Evolutionary conservation across 1,140 invertebrate genomes (phyloP).

Genomic region (Probaryconus sp.): DNA sequence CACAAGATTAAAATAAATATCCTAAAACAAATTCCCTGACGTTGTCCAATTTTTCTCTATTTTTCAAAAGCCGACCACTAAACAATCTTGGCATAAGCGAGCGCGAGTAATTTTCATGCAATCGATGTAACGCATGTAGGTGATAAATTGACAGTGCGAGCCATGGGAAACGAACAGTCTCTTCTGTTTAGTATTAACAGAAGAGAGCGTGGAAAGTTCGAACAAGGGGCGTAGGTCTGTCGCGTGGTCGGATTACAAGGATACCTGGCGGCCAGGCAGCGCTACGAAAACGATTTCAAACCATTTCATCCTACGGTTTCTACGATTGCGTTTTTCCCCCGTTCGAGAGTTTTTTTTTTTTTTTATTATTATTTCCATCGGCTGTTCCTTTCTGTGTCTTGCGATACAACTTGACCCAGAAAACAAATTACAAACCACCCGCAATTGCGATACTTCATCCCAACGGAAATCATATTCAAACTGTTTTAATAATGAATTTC

Average conservation of each 20-base stretch:
- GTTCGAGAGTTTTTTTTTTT: too few relatives aligned
- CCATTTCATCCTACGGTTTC: slow-evolving; percentile 44
- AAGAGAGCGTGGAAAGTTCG: slow-evolving; percentile 44
- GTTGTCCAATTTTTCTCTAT: too few relatives aligned
- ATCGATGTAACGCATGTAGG: slow-evolving; percentile 42
- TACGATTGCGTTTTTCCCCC: slow-evolving; percentile 37
- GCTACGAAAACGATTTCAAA: slow-evolving; percentile 38
- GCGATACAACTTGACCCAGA: slow-evolving; percentile 41
- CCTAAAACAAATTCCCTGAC: too few relatives aligned
- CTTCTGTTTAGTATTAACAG: slow-evolving; percentile 14
- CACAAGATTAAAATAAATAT: too few relatives aligned
- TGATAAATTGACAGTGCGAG: slow-evolving; percentile 44
- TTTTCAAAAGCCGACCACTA: background rate
- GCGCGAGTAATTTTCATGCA: slow-evolving; percentile 37
- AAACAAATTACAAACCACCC: slow-evolving; percentile 11
- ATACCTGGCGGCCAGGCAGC: slow-evolving; percentile 43
- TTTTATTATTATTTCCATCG: too few relatives aligned
- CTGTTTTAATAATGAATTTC: too few relatives aligned
- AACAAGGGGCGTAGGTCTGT: slow-evolving; percentile 48
- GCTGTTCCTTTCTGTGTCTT: slow-evolving; percentile 10
- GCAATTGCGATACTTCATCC: slow-evolving; percentile 22
- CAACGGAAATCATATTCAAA: too few relatives aligned
- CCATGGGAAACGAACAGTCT: slow-evolving; percentile 40
- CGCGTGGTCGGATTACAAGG: slow-evolving; percentile 53
- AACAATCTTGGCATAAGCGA: slow-evolving; percentile 26